Conservation (phyloP, 2,888 invertebrate genomes). For the Lithophane semibrunnea region DNA sequence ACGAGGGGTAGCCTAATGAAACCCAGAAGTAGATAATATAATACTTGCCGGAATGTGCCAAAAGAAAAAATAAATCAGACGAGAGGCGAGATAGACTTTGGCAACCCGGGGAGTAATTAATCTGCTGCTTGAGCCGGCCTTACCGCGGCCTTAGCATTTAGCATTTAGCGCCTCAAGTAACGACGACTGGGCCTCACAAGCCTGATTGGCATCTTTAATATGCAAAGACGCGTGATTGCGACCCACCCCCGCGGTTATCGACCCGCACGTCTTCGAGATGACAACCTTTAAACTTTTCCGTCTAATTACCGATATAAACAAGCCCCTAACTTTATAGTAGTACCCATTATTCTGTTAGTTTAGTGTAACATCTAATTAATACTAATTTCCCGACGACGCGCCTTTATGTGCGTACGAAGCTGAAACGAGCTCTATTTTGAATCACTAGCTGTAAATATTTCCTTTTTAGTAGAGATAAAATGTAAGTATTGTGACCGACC, state of each 20-base stretch:
- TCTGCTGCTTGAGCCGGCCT: constrained; percentile 70
- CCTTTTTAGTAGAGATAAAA: constrained; percentile 53
- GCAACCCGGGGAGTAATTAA: constrained; percentile 77
- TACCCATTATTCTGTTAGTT: constrained; percentile 50
- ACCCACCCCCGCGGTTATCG: not conserved
- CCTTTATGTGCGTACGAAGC: constrained; percentile 34
- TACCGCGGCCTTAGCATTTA: constrained; percentile 64
- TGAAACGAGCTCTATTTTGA: constrained; percentile 59
- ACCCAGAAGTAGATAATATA: constrained; percentile 53
- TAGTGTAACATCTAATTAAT: constrained; percentile 64
- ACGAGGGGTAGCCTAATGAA: constrained; percentile 45
- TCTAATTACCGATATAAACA: constrained; percentile 63
- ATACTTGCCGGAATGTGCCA: constrained; percentile 43
- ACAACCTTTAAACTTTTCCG: constrained; percentile 51
- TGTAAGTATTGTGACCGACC: constrained; percentile 62
- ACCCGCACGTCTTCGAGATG: constrained; percentile 26
- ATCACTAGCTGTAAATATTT: constrained; percentile 53
- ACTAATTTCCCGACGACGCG: constrained; percentile 50
- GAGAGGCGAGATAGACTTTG: constrained; percentile 60
- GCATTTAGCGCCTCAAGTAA: constrained; percentile 76
- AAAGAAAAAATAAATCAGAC: constrained; percentile 61
- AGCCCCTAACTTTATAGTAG: constrained; percentile 55
- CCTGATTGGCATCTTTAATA: constrained; percentile 82
- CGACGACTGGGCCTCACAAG: constrained; percentile 71
- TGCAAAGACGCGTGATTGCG: constrained; percentile 73